phyloP scores from a whole-genome alignment of 2,113 vertebrate species.

The Actinemys pallida region DNA sequence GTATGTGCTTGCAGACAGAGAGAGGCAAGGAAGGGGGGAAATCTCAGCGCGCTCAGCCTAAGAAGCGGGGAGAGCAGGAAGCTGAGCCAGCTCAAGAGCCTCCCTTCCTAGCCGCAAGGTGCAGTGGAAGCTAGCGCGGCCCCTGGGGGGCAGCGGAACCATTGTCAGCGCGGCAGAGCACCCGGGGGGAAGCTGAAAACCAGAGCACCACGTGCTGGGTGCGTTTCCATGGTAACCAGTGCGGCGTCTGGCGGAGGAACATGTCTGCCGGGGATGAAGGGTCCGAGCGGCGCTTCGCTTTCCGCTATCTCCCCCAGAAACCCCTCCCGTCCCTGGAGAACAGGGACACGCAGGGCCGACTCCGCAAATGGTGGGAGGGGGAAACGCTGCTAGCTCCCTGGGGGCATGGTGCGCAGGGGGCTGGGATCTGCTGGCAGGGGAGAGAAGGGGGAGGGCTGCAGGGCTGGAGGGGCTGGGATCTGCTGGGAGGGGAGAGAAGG shows the following conservation, averaged over 20 bases:
- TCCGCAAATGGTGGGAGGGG: conserved; percentile 81
- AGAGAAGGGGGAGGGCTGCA: neutral
- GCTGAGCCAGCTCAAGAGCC: too few relatives aligned
- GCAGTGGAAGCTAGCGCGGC: too few relatives aligned
- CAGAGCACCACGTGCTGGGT: accelerated
- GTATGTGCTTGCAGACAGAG: neutral
- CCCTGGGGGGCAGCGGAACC: neutral
- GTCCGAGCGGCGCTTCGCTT: neutral
- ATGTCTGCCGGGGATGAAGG: conserved; percentile 45
- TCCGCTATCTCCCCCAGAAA: conserved; percentile 75
- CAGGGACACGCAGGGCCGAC: conserved; percentile 50
- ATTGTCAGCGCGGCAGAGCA: neutral
- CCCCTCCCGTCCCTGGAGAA: conserved; percentile 67
- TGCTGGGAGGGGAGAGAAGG: too few relatives aligned
- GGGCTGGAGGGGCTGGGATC: neutral
- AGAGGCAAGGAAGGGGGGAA: neutral
- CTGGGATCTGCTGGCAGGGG: neutral
- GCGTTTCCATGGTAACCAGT: conserved; percentile 60
- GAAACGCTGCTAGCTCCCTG: accelerated
- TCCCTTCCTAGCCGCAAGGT: neutral
- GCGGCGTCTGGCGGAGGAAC: neutral
- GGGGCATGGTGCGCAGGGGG: neutral
- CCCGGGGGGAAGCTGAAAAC: neutral
- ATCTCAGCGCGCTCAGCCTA: neutral
- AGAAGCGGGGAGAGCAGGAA: neutral